Percentiles rank a stretch among this genome's conserved stretches.
Conservation (phyloP, 2,113 vertebrate genomes). For the Anhinga rufa region DNA sequence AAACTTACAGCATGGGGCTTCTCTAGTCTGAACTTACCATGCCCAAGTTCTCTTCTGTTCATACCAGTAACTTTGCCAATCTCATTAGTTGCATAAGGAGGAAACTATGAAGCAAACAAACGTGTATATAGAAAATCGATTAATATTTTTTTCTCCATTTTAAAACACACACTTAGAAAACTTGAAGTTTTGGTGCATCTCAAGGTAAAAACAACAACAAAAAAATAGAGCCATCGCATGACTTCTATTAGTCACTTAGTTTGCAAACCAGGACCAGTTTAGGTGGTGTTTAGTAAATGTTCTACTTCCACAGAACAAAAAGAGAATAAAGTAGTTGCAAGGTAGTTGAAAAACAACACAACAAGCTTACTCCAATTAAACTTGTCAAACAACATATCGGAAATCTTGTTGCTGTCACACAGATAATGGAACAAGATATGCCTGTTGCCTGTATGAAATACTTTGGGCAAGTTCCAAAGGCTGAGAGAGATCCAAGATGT, state of each 20-base stretch:
- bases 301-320: not conserved
- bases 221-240: not conserved
- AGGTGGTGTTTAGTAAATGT: not conserved
- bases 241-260: not conserved
- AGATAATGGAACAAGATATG: not conserved
- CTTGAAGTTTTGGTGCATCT: not conserved
- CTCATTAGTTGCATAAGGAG: slow-evolving; percentile 97
- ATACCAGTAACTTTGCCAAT: slow-evolving; percentile 84
- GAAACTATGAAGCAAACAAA: slow-evolving; percentile 79
- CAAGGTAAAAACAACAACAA: not conserved
- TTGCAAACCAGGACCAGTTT: not conserved
- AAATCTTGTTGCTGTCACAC: not conserved
- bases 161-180: not conserved
- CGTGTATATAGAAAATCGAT: not conserved
- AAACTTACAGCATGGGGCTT: not conserved
- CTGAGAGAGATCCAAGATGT: not conserved
- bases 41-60: slow-evolving; percentile 93
- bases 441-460: not conserved
- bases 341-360: not conserved
- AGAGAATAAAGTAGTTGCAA: not conserved
- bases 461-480: not conserved
- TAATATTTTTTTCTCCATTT: not conserved
- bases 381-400: not conserved
- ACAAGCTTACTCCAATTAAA: not conserved
- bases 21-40: slow-evolving; percentile 77